Percentiles rank a stretch among this genome's conserved stretches.
Evolutionary conservation across 1,140 invertebrate species (phyloP).

Genomic region (Aethina tumida): DNA sequence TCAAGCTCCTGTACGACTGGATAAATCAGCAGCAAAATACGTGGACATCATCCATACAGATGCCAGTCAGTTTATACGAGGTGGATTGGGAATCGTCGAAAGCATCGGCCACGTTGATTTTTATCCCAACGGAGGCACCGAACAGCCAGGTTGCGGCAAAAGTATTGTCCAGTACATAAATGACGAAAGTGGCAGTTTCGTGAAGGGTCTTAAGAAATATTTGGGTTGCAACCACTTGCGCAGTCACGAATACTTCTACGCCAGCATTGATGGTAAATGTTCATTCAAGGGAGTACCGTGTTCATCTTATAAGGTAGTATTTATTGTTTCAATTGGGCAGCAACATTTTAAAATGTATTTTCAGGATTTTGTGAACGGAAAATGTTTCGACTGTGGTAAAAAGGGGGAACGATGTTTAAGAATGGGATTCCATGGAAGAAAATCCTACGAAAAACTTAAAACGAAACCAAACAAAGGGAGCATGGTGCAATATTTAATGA

Average conservation of each 20-base stretch:
- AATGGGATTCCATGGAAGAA: constrained; percentile 54
- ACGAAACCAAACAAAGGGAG: constrained; percentile 28
- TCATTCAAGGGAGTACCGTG: constrained; percentile 68
- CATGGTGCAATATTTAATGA: constrained; percentile 61
- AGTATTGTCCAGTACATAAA: constrained; percentile 58
- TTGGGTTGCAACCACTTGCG: constrained; percentile 78
- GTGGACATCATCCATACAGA: constrained; percentile 87
- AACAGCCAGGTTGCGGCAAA: constrained; percentile 76
- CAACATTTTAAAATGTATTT: constrained; percentile 12
- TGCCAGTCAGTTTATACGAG: constrained; percentile 66
- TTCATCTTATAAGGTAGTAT: constrained; percentile 55
- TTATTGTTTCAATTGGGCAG: constrained; percentile 3
- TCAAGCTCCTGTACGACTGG: constrained; percentile 68
- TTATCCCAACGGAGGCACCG: constrained; percentile 77
- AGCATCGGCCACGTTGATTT: constrained; percentile 81
- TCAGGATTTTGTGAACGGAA: constrained; percentile 58
- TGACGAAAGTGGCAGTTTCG: constrained; percentile 51
- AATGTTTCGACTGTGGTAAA: constrained; percentile 62
- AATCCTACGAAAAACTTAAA: constrained; percentile 40
- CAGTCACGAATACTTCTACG: constrained; percentile 75
- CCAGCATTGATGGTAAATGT: constrained; percentile 69
- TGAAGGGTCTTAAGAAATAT: constrained; percentile 59
- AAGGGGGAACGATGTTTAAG: constrained; percentile 53
- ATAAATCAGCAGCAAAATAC: constrained; percentile 73
- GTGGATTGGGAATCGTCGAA: constrained; percentile 71